Conservation (phyloP, 1,140 invertebrate species). For the Drosophila triauraria region DNA sequence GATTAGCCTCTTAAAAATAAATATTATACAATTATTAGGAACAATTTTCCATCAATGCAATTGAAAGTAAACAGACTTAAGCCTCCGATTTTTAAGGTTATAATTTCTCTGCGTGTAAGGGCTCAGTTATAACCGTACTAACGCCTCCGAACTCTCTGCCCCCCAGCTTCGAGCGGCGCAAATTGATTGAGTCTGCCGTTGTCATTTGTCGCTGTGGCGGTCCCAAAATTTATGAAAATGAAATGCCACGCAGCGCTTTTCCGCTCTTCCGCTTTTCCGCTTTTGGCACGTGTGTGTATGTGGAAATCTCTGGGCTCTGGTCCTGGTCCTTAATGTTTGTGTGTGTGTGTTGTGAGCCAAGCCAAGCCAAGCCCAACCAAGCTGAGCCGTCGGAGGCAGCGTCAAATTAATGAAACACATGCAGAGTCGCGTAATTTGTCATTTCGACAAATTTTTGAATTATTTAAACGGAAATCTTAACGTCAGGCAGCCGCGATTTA, state of each 20-base stretch:
- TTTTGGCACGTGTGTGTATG: conserved; percentile 60
- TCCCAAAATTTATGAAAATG: conserved; percentile 75
- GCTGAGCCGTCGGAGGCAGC: conserved; percentile 34
- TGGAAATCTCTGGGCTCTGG: conserved; percentile 30
- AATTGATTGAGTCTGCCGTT: conserved; percentile 79
- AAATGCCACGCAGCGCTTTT: conserved; percentile 73
- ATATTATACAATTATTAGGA: too few species aligned
- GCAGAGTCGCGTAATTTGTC: conserved; percentile 75
- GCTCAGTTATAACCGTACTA: conserved; percentile 29
- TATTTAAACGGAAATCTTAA: conserved; percentile 79
- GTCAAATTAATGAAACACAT: conserved; percentile 78
- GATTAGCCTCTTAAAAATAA: too few species aligned
- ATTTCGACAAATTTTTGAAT: conserved; percentile 80
- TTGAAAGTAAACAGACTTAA: background rate
- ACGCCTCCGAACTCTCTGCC: conserved; percentile 23
- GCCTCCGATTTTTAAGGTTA: too few species aligned
- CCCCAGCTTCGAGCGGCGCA: conserved; percentile 46
- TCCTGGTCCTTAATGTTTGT: conserved; percentile 6
- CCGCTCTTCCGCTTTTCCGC: conserved; percentile 57
- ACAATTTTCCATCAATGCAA: background rate
- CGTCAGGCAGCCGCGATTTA: conserved; percentile 61
- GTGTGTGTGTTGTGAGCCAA: background rate
- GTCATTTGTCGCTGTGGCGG: conserved; percentile 74
- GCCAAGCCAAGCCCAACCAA: background rate
- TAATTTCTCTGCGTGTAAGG: background rate